Base-by-base conservation (phyloP, 1,140 invertebrate genomes). In the Hycleus phaleratus region DNA sequence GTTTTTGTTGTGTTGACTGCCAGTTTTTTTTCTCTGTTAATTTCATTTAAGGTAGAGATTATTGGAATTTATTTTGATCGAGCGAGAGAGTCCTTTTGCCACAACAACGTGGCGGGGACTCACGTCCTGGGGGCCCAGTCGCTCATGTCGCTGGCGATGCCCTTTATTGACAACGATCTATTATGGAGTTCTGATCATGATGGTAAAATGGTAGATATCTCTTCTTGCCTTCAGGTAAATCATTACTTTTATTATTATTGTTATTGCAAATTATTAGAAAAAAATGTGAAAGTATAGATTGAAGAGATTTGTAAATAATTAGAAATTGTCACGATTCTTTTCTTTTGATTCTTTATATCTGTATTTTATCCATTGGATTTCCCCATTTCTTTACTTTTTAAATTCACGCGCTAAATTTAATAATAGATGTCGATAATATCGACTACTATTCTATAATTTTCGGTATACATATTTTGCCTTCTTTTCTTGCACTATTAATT, bases 151-250 rank as follows among this genome's bases (percentile, higher is more conserved):
- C 77, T 81, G 82, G 82, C 82, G 80, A 94, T 94, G 91, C 90
- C 91, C 78, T 94, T 93, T 82, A 92, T 94, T 78, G 90, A 93
- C 79, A 91, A 93, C 81, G 90, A 93, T 72, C 76, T 90, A 64
- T 83, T 93, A 65, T 93, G 90, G 91, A 90, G 90, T 81, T 87
- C 88, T 71, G 88, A 92, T 79, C 90, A 89, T 76, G 90, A 93
- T 76, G 88, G 87, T 73, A 92, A 90, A 77, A 91, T 93, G 83
- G 90, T 92, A 60, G 91, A 93, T 74, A 78, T 93, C 62, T 88
- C 87, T 60, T 86, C 86, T 73, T 93, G 90, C 77, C 83, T 93
- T 70, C 85, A 87, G 81, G 90, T 90, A 76, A 77, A 77, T 18
- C 18, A 42, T 11, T 11, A 2, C 2, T 42, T 42, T 77, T 32